phyloP scores from a whole-genome alignment of 2,797 vertebrate species.

The Morelia viridis region DNA sequence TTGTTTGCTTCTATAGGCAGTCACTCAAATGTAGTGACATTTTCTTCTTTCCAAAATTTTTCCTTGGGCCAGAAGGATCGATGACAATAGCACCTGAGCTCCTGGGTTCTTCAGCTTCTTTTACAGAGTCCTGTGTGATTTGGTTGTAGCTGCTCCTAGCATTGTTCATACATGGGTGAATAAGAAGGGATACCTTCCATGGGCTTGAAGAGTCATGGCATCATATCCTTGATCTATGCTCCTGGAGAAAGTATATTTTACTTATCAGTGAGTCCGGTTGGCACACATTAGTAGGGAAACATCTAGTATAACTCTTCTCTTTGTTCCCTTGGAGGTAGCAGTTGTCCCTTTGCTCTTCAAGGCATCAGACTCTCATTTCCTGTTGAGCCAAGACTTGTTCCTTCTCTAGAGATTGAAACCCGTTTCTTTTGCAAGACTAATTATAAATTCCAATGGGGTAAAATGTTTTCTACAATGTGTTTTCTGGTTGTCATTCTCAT shows the following conservation, averaged over 20 bases:
- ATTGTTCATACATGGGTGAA: not conserved
- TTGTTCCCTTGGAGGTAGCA: not conserved
- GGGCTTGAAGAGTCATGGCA: not conserved
- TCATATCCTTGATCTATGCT: not conserved
- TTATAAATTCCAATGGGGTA: not conserved
- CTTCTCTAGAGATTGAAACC: not conserved
- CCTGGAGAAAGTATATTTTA: not conserved
- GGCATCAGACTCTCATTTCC: not conserved
- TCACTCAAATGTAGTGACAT: not conserved
- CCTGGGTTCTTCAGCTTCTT: not conserved
- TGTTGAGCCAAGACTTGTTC: not conserved
- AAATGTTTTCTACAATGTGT: not conserved
- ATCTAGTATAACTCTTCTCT: not conserved
- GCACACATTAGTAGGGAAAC: not conserved
- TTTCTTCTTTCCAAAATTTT: not conserved
- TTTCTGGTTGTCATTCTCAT: not conserved
- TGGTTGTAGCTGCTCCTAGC: not conserved
- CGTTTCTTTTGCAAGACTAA: not conserved
- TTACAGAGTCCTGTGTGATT: not conserved
- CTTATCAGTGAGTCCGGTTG: not conserved
- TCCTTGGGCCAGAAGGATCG: not conserved
- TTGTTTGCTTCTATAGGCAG: not conserved
- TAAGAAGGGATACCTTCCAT: not conserved
- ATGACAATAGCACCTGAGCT: not conserved
- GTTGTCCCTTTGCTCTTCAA: not conserved